Evolutionary conservation across 2,888 invertebrate species (phyloP), one percentile per base, ranked within the genome.

Genomic region (Rhimphoctona megacephalus): DNA sequence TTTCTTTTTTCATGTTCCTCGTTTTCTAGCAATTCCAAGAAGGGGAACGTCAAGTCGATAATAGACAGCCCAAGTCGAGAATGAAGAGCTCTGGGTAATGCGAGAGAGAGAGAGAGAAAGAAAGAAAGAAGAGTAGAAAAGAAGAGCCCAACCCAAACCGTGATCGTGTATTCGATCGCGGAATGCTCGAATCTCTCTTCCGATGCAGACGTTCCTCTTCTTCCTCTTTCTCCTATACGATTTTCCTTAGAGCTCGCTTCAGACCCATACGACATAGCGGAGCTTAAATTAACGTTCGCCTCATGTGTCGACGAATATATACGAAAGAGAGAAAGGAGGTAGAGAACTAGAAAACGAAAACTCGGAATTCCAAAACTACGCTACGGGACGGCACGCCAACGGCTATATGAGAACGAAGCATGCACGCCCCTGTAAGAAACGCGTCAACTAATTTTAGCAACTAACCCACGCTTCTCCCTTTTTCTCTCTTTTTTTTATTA

Each of bases 361-460:
- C 36, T 72, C 54, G 66, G 73, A 86, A 83, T 86, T 83, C 86
- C 86, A 76, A 83, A 86, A 85, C 76, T 54, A 84, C 83, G 74
- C 52, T 70, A 70, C 70, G 69, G 66, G 84, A 57, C n/a, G 36
- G 67, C 67, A 73, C 77, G 54, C 74, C 52, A 79, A 70, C 61
- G 61, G 78, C 77, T 64, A 25, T 64, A 79, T 14, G 82, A 72
- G 69, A 77, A 39, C 61, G 70, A 66, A 81, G 67, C 79, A 79
- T 76, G 83, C 67, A 81, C 81, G 81, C 81, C 85, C 85, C 85
- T 86, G 79, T 83, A 69, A 76, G 69, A 86, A 77, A 81, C 81
- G 77, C 83, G 72, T 86, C 83, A 78, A 86, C 86, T 86, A 86
- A 83, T 86, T 86, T 86, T 86, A 86, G 86, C 86, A 70, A 83